phyloP scores from a whole-genome alignment of 1,140 invertebrate genomes.

The Littorina saxatilis region DNA sequence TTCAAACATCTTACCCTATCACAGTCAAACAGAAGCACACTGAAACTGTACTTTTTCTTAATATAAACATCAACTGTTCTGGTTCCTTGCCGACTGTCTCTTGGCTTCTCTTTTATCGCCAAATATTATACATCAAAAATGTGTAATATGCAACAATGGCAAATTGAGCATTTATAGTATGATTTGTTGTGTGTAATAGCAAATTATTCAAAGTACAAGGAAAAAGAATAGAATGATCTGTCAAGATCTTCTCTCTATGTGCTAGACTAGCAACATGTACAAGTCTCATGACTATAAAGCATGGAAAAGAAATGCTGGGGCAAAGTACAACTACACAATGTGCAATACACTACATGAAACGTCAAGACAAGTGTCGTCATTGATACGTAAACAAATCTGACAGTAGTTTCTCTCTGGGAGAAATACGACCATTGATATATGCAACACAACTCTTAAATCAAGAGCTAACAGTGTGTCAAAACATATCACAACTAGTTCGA shows the following conservation, averaged over 20 bases:
- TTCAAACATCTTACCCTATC: too few species aligned
- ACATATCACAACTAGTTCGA: too few species aligned
- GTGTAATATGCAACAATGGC: conserved; percentile 27
- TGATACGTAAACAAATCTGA: too few species aligned
- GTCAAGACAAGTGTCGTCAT: background rate
- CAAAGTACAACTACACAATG: too few species aligned
- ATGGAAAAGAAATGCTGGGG: conserved; percentile 4
- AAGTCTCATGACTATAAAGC: background rate
- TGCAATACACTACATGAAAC: background rate
- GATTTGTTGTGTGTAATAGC: background rate
- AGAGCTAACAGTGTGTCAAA: too few species aligned
- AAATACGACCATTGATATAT: too few species aligned
- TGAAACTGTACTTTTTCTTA: too few species aligned
- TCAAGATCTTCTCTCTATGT: background rate
- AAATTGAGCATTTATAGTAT: conserved; percentile 28
- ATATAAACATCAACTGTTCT: too few species aligned
- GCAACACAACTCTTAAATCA: too few species aligned
- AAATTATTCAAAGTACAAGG: background rate
- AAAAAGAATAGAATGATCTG: background rate
- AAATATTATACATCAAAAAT: conserved; percentile 16
- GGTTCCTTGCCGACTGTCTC: too few species aligned
- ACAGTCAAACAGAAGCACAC: too few species aligned
- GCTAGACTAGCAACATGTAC: background rate
- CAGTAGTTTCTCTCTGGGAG: too few species aligned
- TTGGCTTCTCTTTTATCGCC: background rate